These are phyloP conservation scores for Sterrhoptilus dennistouni DNA, from an alignment of 2,113 vertebrate genomes.

Conservation along the genomic window DNA sequence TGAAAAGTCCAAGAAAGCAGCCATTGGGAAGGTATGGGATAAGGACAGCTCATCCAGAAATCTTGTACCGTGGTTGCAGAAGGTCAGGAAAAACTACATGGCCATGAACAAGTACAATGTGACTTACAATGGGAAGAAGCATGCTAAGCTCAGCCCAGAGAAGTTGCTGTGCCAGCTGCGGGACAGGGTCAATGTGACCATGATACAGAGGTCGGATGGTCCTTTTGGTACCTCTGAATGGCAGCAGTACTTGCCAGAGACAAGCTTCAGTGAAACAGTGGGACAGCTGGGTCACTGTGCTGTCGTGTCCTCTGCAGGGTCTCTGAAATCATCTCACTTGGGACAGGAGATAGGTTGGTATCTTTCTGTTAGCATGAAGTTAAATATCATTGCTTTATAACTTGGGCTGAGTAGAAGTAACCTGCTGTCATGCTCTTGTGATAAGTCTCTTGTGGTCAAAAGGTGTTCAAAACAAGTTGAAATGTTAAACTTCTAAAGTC, in stretches of 20 bases:
- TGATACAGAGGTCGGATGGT: slow-evolving; percentile 70
- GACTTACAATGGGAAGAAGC: slow-evolving; percentile 63
- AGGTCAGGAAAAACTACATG: slow-evolving; percentile 69
- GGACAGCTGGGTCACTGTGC: slow-evolving; percentile 74
- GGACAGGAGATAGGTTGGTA: slow-evolving; percentile 82
- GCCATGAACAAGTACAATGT: slow-evolving; percentile 79
- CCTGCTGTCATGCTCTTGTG: neutral
- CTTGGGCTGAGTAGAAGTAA: neutral
- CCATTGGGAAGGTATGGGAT: slow-evolving; percentile 72
- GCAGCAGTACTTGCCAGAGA: slow-evolving; percentile 70
- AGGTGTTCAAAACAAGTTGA: neutral
- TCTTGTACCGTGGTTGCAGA: slow-evolving; percentile 71
- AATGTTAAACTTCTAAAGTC: neutral
- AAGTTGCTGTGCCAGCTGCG: slow-evolving; percentile 73
- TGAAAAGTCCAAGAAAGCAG: slow-evolving; percentile 1
- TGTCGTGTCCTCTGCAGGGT: slow-evolving; percentile 81
- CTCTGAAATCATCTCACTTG: slow-evolving; percentile 75
- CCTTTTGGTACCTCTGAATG: slow-evolving; percentile 73
- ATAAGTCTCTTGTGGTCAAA: neutral
- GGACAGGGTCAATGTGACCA: slow-evolving; percentile 70
- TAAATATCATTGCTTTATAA: neutral
- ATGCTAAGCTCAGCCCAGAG: slow-evolving; percentile 50
- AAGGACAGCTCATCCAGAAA: slow-evolving; percentile 76
- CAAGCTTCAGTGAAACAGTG: slow-evolving; percentile 61
- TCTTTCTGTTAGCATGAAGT: neutral